A percentile compares a stretch with the other conserved stretches of the same genome.
Conservation (phyloP, 2,888 invertebrate species). For the Lithosia quadra region DNA sequence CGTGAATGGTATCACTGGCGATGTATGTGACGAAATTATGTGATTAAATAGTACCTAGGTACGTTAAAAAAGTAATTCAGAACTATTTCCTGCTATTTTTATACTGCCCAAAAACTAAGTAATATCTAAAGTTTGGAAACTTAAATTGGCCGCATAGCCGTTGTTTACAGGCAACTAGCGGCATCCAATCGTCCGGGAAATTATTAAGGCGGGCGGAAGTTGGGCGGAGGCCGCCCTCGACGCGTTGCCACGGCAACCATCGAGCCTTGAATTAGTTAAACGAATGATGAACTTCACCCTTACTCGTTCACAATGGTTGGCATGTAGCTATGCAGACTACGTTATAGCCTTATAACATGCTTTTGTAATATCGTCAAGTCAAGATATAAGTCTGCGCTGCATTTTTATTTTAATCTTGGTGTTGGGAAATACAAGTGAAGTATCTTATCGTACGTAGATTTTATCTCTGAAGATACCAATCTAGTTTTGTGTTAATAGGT, state of each 20-base stretch:
- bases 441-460: neutral
- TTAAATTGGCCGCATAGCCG: conserved; percentile 71
- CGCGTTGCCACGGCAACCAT: conserved; percentile 73
- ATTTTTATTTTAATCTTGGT: neutral
- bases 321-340: conserved; percentile 15
- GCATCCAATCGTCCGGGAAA: conserved; percentile 76
- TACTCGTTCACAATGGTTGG: conserved; percentile 55
- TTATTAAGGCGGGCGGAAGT: conserved; percentile 70
- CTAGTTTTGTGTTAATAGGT: neutral
- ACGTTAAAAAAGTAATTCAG: neutral
- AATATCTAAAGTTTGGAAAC: conserved; percentile 54
- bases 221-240: conserved; percentile 64
- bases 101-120: conserved; percentile 41
- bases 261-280: conserved; percentile 78
- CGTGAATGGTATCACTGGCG: too few relatives aligned
- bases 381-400: neutral
- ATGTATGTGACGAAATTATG: neutral
- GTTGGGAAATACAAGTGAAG: neutral
- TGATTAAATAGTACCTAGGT: neutral
- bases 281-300: conserved; percentile 76
- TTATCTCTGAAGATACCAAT: neutral
- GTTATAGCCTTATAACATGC: neutral
- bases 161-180: conserved; percentile 70
- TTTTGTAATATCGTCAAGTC: neutral
- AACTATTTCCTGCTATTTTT: neutral